phyloP scores from a whole-genome alignment of 2,888 invertebrate genomes.

The Yponomeuta evonymella region DNA sequence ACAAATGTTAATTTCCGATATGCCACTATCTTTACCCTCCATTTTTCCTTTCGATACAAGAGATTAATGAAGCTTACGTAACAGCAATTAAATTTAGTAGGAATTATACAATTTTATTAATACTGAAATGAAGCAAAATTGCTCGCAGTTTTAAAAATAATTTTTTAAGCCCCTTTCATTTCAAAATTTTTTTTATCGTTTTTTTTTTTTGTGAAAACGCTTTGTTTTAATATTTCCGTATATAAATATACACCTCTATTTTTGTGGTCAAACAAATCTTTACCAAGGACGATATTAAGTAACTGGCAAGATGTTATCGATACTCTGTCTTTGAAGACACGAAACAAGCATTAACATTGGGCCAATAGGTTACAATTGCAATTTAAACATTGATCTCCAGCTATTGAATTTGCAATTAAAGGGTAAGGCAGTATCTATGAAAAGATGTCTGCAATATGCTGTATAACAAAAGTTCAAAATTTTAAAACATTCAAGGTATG shows the following conservation, averaged over 20 bases:
- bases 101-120: slow-evolving; percentile 32
- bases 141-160: slow-evolving; percentile 21
- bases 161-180: background rate
- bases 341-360: too few relatives aligned
- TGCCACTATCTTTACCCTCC: background rate
- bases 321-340: too few relatives aligned
- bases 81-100: background rate
- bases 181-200: background rate
- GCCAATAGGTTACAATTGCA: too few relatives aligned
- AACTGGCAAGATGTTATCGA: too few relatives aligned
- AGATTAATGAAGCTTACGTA: background rate
- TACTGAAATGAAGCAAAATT: slow-evolving; percentile 60
- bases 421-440: too few relatives aligned
- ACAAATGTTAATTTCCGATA: background rate
- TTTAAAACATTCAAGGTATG: too few relatives aligned
- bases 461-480: too few relatives aligned
- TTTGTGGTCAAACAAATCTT: background rate
- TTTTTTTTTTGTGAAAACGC: background rate
- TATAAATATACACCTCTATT: background rate
- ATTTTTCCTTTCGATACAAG: background rate
- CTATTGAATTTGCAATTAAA: too few relatives aligned
- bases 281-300: too few relatives aligned
- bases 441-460: too few relatives aligned
- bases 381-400: too few relatives aligned
- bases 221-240: background rate